These are phyloP conservation scores for Etheostoma spectabile DNA, from an alignment of 2,113 vertebrate genomes.

Conservation along the genomic window DNA sequence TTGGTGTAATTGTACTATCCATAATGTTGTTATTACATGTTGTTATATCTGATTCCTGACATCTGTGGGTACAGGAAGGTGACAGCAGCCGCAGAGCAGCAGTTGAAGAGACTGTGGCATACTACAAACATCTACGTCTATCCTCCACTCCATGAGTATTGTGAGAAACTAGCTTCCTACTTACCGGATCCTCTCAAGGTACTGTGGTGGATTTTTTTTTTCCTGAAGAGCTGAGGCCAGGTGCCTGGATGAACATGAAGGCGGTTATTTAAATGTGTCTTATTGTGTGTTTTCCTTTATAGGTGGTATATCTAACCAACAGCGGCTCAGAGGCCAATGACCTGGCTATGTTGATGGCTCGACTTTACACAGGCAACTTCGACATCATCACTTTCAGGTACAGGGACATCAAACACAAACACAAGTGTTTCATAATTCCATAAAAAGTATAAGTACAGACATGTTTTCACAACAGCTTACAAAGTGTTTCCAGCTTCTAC, in stretches of 20 bases:
- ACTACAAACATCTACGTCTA: slow-evolving; percentile 88
- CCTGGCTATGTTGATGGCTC: slow-evolving; percentile 92
- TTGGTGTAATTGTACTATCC: no score
- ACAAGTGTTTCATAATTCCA: background rate
- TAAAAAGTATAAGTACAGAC: background rate
- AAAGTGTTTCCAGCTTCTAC: background rate
- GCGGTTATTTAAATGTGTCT: background rate
- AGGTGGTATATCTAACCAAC: slow-evolving; percentile 94
- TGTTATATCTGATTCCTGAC: background rate
- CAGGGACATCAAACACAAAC: background rate
- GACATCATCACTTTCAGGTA: slow-evolving; percentile 93
- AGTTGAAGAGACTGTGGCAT: slow-evolving; percentile 91
- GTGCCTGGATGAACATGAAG: background rate
- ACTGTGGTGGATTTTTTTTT: slow-evolving; percentile 23
- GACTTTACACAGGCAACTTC: slow-evolving; percentile 87
- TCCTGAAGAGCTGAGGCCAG: background rate
- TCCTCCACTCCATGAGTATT: slow-evolving; percentile 88
- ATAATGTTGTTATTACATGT: no score
- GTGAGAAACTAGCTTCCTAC: slow-evolving; percentile 88
- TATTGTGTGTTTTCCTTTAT: slow-evolving; percentile 1
- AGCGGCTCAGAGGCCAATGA: slow-evolving; percentile 97
- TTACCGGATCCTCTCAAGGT: slow-evolving; percentile 96
- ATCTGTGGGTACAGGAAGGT: slow-evolving; percentile 85
- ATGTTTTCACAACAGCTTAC: background rate
- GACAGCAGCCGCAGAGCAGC: slow-evolving; percentile 85